Conservation (phyloP, 2,797 vertebrate species). For the Gobio occitaniae region DNA sequence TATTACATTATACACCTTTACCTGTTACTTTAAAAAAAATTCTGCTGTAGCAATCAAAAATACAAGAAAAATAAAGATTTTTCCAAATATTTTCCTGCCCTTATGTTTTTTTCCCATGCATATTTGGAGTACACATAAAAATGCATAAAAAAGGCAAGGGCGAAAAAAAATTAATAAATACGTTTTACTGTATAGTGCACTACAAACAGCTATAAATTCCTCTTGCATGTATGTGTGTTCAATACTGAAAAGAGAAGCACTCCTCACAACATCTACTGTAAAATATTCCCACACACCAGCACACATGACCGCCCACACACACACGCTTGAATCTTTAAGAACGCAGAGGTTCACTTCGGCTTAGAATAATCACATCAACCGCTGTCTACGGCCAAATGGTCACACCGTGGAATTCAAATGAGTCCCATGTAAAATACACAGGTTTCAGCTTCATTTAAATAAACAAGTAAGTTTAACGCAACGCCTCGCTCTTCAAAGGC, state of each 20-base stretch:
- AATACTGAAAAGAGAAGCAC: background rate
- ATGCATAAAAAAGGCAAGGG: too few species aligned
- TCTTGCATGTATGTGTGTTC: background rate
- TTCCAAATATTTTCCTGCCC: too few species aligned
- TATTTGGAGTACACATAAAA: background rate
- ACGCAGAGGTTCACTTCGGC: slow-evolving; percentile 16
- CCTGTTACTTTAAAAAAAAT: too few species aligned
- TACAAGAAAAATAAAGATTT: background rate
- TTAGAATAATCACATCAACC: slow-evolving; percentile 41
- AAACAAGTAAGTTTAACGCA: slow-evolving; percentile 34
- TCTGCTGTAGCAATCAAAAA: background rate
- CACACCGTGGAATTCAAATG: slow-evolving; percentile 38
- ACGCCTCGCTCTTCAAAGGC: slow-evolving; percentile 40
- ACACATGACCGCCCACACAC: slow-evolving; percentile 43
- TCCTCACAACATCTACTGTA: slow-evolving; percentile 3
- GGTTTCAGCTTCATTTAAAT: slow-evolving; percentile 44
- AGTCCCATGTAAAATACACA: slow-evolving; percentile 36
- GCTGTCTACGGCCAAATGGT: slow-evolving; percentile 11
- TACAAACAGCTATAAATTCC: slow-evolving; percentile 1
- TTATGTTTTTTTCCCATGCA: background rate
- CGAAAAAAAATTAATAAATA: too few species aligned
- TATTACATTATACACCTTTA: too few species aligned
- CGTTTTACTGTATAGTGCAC: background rate
- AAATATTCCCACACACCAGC: slow-evolving; percentile 14
- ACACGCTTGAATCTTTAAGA: slow-evolving; percentile 8